phyloP scores from a whole-genome alignment of 2,888 invertebrate species.

The Aradus depressus region DNA sequence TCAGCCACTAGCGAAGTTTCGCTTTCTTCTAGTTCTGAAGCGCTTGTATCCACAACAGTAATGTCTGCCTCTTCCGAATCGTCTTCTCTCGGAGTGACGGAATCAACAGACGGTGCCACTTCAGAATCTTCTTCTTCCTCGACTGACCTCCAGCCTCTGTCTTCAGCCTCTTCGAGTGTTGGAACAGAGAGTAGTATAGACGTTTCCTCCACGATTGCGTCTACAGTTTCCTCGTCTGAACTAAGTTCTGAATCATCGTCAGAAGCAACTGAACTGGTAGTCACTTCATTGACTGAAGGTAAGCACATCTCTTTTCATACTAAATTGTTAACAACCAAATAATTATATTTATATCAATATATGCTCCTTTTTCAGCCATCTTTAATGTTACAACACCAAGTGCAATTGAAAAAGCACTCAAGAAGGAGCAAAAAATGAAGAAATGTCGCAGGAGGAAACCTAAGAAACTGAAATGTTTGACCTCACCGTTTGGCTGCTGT shows the following conservation, averaged over 20 bases:
- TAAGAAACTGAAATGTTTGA: constrained; percentile 46
- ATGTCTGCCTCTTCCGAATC: too few relatives aligned
- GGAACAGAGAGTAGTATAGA: neutral
- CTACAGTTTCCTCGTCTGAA: neutral
- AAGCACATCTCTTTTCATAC: neutral
- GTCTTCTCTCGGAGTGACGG: too few relatives aligned
- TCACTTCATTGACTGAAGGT: constrained; percentile 11
- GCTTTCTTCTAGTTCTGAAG: too few relatives aligned
- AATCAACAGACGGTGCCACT: neutral
- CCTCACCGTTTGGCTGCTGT: constrained; percentile 69
- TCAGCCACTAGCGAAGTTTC: too few relatives aligned
- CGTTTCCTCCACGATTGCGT: neutral
- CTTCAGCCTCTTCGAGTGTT: neutral
- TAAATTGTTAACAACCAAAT: neutral
- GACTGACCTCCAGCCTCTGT: neutral
- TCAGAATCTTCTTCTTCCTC: neutral
- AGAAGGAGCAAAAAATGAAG: constrained; percentile 39
- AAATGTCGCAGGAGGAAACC: constrained; percentile 47
- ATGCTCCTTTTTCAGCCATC: constrained; percentile 27
- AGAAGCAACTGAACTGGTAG: neutral
- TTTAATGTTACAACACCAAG: constrained; percentile 45
- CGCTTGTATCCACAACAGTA: too few relatives aligned
- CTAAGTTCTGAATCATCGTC: neutral
- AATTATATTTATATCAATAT: neutral
- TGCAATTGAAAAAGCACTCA: constrained; percentile 42